These are phyloP conservation scores for Diceros bicornis DNA, from an alignment of 2,797 vertebrate species.

Conservation along the genomic window DNA sequence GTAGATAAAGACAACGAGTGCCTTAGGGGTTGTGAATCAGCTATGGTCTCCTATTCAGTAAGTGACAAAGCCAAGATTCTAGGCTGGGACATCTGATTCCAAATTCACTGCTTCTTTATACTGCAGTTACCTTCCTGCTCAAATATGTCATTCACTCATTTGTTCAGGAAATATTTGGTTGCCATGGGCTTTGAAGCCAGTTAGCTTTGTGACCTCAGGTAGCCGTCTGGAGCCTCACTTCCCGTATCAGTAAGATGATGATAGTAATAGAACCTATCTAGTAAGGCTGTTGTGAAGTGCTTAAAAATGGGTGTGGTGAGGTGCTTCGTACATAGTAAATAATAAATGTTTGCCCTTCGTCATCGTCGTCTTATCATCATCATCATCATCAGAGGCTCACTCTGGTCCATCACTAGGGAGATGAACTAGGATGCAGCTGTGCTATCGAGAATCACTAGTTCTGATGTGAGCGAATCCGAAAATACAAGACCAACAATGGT, in stretches of 20 bases:
- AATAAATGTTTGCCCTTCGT: not conserved
- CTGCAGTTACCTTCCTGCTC: not conserved
- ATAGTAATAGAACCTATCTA: not conserved
- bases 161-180: not conserved
- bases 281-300: not conserved
- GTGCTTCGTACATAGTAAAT: not conserved
- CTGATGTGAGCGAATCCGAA: not conserved
- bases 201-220: not conserved
- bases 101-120: not conserved
- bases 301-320: not conserved
- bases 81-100: not conserved
- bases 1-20: not conserved
- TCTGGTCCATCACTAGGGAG: not conserved
- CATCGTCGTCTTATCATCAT: not conserved
- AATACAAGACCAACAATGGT: not conserved
- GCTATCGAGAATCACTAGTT: not conserved
- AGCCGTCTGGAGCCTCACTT: not conserved
- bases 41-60: not conserved
- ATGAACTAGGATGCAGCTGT: not conserved
- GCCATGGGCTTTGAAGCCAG: not conserved
- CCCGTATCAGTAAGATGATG: constrained; percentile 1
- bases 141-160: not conserved
- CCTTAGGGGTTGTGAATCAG: not conserved
- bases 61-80: not conserved
- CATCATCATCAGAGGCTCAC: not conserved